Evolutionary conservation across 2,888 invertebrate species (phyloP).

Genomic region (Macaria liturata): DNA sequence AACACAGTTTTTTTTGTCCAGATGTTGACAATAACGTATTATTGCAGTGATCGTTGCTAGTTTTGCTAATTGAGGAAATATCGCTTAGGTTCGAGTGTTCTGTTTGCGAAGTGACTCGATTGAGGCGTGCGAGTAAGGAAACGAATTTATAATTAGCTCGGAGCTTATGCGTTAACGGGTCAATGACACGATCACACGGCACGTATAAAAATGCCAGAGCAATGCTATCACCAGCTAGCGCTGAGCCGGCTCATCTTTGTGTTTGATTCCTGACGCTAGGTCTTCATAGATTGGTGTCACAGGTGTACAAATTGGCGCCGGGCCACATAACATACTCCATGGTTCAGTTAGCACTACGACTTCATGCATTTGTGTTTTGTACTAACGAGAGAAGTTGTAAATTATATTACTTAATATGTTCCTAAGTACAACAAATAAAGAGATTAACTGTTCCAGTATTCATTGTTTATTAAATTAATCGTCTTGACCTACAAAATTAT

Average conservation of each 20-base stretch:
- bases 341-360: constrained; percentile 26
- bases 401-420: too few species aligned
- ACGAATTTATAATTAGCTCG: constrained; percentile 72
- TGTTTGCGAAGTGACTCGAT: constrained; percentile 30
- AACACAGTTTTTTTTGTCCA: constrained; percentile 6
- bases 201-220: constrained; percentile 56
- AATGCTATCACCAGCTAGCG: constrained; percentile 39
- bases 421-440: too few species aligned
- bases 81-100: constrained; percentile 18
- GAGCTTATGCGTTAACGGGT: constrained; percentile 73
- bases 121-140: constrained; percentile 54
- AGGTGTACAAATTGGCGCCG: constrained; percentile 54
- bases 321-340: constrained; percentile 50
- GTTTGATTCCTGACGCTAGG: constrained; percentile 28
- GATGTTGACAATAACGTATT: constrained; percentile 17
- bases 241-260: constrained; percentile 40
- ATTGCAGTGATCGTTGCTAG: constrained; percentile 25
- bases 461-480: neutral
- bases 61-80: constrained; percentile 38
- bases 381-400: too few species aligned
- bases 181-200: constrained; percentile 68
- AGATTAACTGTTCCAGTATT: too few species aligned
- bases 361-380: constrained; percentile 13
- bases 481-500: constrained; percentile 16
- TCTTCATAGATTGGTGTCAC: constrained; percentile 45